Conservation (phyloP, 1,140 invertebrate species). For the Ladona fulva region DNA sequence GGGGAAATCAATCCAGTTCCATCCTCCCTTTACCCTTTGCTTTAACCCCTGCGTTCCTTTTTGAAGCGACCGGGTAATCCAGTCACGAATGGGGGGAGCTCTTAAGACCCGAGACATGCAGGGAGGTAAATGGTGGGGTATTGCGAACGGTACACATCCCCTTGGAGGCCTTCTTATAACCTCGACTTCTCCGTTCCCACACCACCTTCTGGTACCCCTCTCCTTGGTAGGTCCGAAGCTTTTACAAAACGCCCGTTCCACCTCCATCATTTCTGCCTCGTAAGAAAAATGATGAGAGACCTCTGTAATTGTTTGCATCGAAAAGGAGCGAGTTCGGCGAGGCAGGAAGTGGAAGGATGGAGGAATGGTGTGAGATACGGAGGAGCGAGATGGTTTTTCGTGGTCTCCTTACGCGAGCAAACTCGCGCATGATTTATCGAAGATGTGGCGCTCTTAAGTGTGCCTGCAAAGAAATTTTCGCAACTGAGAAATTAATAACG, state of each 20-base stretch:
- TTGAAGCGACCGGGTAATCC: too few species aligned
- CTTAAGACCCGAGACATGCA: too few species aligned
- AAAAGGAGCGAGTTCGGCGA: background rate
- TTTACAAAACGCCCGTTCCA: background rate
- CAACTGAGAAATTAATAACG: background rate
- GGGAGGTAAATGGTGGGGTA: too few species aligned
- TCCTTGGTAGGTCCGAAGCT: background rate
- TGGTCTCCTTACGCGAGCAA: background rate
- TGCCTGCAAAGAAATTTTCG: background rate
- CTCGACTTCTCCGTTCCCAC: background rate
- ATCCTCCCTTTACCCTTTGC: too few species aligned
- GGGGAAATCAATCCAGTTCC: too few species aligned
- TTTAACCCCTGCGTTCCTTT: too few species aligned
- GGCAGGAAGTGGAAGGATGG: background rate
- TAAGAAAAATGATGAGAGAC: background rate
- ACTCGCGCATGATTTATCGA: background rate
- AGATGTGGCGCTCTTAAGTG: background rate
- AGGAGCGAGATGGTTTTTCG: background rate
- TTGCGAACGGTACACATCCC: too few species aligned
- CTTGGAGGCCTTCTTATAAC: background rate
- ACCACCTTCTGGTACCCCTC: background rate
- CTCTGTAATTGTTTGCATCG: background rate
- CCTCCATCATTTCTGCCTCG: background rate
- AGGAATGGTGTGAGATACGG: background rate
- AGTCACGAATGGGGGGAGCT: too few species aligned